Base-by-base conservation (phyloP, 2,888 invertebrate species). In the Fragum fragum region DNA sequence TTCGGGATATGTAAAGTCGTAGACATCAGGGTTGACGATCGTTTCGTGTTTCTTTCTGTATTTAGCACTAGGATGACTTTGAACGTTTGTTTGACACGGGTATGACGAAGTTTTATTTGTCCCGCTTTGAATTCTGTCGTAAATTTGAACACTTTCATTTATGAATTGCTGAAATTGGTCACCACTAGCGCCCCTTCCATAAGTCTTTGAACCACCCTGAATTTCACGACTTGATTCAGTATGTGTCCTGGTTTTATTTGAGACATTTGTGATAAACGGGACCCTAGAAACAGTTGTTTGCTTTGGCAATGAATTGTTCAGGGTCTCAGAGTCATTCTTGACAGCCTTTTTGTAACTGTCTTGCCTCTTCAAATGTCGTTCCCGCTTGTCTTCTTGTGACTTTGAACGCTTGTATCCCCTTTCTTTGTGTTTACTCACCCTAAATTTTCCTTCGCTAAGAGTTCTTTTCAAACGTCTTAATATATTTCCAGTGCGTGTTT, bases 1-100 rank as follows among this genome's bases (percentile, higher is more conserved):
- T 26, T 79, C 52, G 23, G 72, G 59, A 71, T 79, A 63, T 1
- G 73, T 73, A 55, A 86, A 86, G 55, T 81, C 57, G 39, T 86
- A 86, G 36, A 53, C 16, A 36, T 85, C 79, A 23, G 52, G 36
- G 28, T 55, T 23, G 21, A 53, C 36, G 21, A 73, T 59, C 11
- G 59, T n/a, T 21, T 39, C 42, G 23, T 66, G 7, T 42, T 42
- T 66, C 21, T 53, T 53, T 18, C 21, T 36, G 14, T 55, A 32
- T 28, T 21, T 53, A 11, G 52, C 6, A 28, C 16, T 47, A 53
- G 53, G 36, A 11, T 66, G 53, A n/a, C 66, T 66, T 53, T 74
- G 74, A 18, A 55, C 29, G n/a, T 68, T 74, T 1, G 66, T 68
- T 66, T 74, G 73, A 52, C 23, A 59, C 28, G 69, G 69, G n/a